These are phyloP conservation scores for Drosophila kambysellisi DNA, from an alignment of 2,888 invertebrate genomes.

Conservation along the genomic window DNA sequence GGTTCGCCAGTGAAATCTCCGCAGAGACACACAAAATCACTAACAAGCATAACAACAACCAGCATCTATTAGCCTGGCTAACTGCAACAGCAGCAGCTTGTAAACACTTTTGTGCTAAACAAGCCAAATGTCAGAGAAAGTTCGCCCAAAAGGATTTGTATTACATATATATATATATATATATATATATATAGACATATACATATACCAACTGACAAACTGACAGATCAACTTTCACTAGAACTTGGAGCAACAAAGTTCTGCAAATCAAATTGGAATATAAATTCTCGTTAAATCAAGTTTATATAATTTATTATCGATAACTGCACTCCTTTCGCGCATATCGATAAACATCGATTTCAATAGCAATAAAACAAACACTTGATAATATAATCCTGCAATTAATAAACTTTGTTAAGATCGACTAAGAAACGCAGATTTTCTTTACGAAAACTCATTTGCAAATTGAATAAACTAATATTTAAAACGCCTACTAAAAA, in stretches of 20 bases:
- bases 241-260: background rate
- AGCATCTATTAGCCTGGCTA: conserved; percentile 25
- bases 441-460: background rate
- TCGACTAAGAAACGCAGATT: background rate
- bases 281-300: too few species aligned
- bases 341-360: background rate
- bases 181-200: background rate
- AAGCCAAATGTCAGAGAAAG: conserved; percentile 72
- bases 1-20: conserved; percentile 65
- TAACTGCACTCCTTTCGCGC: background rate
- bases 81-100: conserved; percentile 25
- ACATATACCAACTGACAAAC: background rate
- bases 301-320: background rate
- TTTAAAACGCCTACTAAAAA: background rate
- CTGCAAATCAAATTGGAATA: background rate
- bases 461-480: background rate
- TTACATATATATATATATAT: background rate
- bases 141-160: conserved; percentile 62
- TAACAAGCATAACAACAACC: conserved; percentile 20
- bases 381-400: too few species aligned
- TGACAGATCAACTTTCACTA: background rate
- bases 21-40: conserved; percentile 47
- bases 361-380: background rate
- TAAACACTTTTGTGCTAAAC: conserved; percentile 13
- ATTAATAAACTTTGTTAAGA: background rate